phyloP scores from a whole-genome alignment of 2,888 invertebrate species.

The Acholoe squamosa region DNA sequence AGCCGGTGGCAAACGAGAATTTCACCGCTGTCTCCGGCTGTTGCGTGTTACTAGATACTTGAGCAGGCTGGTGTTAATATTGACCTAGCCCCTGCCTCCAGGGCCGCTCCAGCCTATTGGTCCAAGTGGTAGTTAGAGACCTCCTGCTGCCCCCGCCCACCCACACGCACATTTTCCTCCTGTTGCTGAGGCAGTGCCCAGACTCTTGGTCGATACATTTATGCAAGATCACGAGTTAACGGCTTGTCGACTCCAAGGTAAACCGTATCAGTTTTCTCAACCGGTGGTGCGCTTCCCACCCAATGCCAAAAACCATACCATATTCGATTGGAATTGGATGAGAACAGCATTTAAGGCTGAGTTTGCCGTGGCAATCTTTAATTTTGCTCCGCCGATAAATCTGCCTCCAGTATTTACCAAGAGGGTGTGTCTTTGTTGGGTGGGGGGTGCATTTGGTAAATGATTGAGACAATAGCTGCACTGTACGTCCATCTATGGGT shows the following conservation, averaged over 20 bases:
- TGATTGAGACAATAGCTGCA: too few relatives aligned
- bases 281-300: neutral
- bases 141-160: neutral
- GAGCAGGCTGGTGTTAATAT: constrained; percentile 14
- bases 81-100: neutral
- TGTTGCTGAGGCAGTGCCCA: neutral
- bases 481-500: too few relatives aligned
- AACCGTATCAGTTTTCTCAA: constrained; percentile 11
- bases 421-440: too few relatives aligned
- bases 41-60: constrained; percentile 4
- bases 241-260: neutral
- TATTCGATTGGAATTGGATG: neutral
- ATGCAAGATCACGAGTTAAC: constrained; percentile 16
- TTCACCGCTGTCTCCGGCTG: neutral
- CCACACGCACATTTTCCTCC: neutral
- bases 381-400: neutral
- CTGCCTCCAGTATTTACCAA: too few relatives aligned
- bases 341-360: neutral
- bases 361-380: neutral
- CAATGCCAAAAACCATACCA: neutral
- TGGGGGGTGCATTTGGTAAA: too few relatives aligned
- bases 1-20: neutral
- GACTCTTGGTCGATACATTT: neutral
- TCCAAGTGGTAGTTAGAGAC: neutral
- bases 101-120: too few relatives aligned